These are phyloP conservation scores for Thaumatotibia leucotreta DNA, from an alignment of 1,140 invertebrate genomes.

Conservation along the genomic window DNA sequence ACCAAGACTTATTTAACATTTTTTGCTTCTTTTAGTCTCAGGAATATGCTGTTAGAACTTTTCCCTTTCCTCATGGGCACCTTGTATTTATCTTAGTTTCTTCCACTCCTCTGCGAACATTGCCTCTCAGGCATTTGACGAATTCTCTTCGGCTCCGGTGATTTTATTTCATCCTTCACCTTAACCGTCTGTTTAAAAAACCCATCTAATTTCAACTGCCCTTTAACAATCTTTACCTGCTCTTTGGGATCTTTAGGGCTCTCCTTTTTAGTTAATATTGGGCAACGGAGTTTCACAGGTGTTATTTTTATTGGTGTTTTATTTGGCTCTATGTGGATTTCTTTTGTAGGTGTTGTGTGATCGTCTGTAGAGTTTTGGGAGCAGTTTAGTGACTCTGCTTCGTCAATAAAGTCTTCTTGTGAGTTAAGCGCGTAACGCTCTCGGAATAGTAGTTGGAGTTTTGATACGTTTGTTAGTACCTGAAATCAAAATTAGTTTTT, in stretches of 20 bases:
- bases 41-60: too few relatives aligned
- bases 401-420: background rate
- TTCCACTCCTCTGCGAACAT: background rate
- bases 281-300: background rate
- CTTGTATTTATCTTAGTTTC: background rate
- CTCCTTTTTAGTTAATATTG: background rate
- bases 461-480: background rate
- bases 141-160: background rate
- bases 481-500: background rate
- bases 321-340: background rate
- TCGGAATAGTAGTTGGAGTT: background rate
- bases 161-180: background rate
- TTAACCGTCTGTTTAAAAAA: background rate
- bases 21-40: too few relatives aligned
- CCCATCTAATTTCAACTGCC: background rate
- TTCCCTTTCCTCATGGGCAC: too few relatives aligned
- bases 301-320: background rate
- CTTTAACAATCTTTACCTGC: background rate
- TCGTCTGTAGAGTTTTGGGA: background rate
- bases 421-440: background rate
- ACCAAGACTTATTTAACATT: too few relatives aligned
- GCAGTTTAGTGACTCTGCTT: background rate
- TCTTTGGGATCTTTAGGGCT: background rate
- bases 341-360: background rate
- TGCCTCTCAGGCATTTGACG: background rate